Conservation (phyloP, 2,113 vertebrate species). For the Ariopsis seemanni region DNA sequence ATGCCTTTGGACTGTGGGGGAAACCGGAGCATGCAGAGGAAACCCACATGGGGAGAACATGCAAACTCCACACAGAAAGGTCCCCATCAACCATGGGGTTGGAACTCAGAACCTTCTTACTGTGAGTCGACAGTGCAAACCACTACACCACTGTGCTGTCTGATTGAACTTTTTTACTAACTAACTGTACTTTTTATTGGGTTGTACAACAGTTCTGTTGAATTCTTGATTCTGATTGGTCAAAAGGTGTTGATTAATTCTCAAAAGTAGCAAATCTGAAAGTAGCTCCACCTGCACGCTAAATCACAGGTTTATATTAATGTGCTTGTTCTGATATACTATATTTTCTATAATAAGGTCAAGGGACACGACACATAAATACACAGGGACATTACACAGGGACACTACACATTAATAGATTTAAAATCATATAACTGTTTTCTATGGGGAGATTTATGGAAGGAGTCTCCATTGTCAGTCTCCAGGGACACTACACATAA, state of each 20-base stretch:
- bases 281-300: background rate
- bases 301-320: background rate
- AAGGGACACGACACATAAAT: too few relatives aligned
- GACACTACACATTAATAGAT: background rate
- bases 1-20: too few relatives aligned
- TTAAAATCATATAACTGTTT: background rate
- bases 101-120: too few relatives aligned
- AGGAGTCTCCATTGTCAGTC: too few relatives aligned
- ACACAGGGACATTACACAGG: background rate
- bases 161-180: too few relatives aligned
- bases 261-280: background rate
- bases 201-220: background rate
- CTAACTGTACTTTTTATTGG: background rate
- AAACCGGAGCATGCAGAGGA: too few relatives aligned
- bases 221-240: background rate
- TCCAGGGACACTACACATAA: background rate
- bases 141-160: too few relatives aligned
- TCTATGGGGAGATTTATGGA: too few relatives aligned
- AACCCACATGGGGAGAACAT: too few relatives aligned
- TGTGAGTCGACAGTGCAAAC: too few relatives aligned
- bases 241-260: background rate
- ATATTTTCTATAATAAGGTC: background rate
- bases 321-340: background rate
- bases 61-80: too few relatives aligned
- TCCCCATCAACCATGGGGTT: too few relatives aligned